Evolutionary conservation across 2,888 invertebrate species (phyloP), one percentile per base, ranked within the genome.

Genomic region (Ormyrus pomaceus): DNA sequence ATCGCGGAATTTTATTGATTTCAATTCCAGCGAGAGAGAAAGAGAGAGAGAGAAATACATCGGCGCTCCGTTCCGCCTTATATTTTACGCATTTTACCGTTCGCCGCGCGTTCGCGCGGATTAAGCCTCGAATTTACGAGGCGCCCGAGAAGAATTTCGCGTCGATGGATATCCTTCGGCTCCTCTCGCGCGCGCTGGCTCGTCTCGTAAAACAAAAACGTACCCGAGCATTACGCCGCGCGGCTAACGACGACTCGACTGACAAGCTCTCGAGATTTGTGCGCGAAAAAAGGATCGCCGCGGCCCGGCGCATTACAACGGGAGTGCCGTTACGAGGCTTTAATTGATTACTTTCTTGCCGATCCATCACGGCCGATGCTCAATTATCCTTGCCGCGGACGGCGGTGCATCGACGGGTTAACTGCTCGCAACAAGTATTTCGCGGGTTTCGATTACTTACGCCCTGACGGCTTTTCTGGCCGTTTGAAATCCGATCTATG

Each of bases 271-370:
- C 56, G 51, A 65, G 62, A 58, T 71, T 50, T 58, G 70, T 65
- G 56, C 48, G 5, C 59, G 8, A 50, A 59, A 59, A 72, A 72
- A 13, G 13, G 53, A 72, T 13, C 51, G 10, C 4, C 1, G 10
- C 62, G n/a, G 13, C 19, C 61, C 45, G 59, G 11, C 10, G 13
- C 34, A 59, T 65, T 58, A 19, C 48, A 45, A 48, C 62, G 62
- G 3, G 48, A 62, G 70, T 1, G 13, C 53, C 9, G 8, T 53
- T 13, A 59, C 46, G n/a, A 13, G 68, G 61, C 10, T 55, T 62
- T 74, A 71, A 77, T 73, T 62, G 78, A 78, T 78, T 73, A 78
- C 72, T 78, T 78, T 68, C 72, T 73, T 56, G 62, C 61, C 53
- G 55, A 68, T 72, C 53, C 46, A 72, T 77, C 66, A 66, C 51